These are phyloP conservation scores for Gryllus bimaculatus DNA, from an alignment of 1,140 invertebrate genomes.

Conservation along the genomic window DNA sequence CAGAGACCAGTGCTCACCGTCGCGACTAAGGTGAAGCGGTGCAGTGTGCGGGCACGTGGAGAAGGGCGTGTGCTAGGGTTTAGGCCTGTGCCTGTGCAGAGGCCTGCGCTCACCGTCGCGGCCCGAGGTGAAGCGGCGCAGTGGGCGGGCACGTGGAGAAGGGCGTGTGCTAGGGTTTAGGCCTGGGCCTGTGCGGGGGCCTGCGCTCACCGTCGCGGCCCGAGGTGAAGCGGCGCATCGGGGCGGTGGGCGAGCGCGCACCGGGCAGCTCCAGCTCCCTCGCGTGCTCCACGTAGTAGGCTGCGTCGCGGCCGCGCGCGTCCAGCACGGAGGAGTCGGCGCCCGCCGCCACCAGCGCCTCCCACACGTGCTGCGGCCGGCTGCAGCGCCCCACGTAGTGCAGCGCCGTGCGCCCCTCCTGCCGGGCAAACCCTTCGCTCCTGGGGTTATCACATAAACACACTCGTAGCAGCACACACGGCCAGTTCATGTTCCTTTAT, in stretches of 20 bases:
- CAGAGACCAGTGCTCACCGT: no score
- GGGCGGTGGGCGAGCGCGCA: conserved; percentile 31
- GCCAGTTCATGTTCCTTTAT: no score
- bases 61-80: no score
- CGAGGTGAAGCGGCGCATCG: conserved; percentile 13
- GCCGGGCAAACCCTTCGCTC: conserved; percentile 19
- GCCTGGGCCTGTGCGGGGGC: neutral
- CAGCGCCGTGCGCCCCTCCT: conserved; percentile 67
- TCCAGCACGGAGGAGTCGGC: conserved; percentile 56
- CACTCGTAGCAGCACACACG: no score
- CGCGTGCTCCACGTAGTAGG: conserved; percentile 54
- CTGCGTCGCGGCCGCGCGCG: conserved; percentile 52
- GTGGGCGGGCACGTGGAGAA: no score
- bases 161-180: no score
- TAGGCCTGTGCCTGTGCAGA: neutral
- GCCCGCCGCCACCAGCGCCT: conserved; percentile 52
- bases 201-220: conserved; percentile 16
- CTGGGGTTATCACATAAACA: no score
- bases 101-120: no score
- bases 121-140: no score
- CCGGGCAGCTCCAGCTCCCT: conserved; percentile 50
- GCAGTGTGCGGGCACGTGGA: no score
- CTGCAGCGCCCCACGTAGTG: conserved; percentile 67
- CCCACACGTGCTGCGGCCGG: conserved; percentile 51
- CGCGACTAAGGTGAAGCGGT: no score